Conservation (phyloP, 2,888 invertebrate species). For the Dryomyza anilis region DNA sequence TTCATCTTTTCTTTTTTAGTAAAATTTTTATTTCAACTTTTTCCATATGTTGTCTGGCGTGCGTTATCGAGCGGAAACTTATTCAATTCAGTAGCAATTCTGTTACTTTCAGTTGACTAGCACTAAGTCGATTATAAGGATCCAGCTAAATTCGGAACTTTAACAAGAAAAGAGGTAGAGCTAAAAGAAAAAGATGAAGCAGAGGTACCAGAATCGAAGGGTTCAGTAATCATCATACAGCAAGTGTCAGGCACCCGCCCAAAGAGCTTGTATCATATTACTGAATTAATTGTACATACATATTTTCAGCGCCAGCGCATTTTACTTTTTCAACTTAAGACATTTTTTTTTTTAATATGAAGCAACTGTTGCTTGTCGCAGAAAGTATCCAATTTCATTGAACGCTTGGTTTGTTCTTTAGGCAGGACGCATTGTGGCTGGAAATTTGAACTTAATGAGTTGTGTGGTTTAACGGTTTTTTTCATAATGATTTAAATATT, state of each 20-base stretch:
- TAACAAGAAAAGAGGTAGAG: neutral
- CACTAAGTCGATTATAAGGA: neutral
- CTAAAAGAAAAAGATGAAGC: neutral
- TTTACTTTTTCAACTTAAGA: too few relatives aligned
- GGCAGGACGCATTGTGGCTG: neutral
- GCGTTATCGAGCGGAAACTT: constrained; percentile 34
- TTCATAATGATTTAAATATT: too few relatives aligned
- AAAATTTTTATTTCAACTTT: constrained; percentile 7
- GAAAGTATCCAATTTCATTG: constrained; percentile 18
- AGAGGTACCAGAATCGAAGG: too few relatives aligned
- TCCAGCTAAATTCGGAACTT: too few relatives aligned
- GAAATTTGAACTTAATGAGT: neutral
- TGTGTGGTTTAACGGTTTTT: neutral
- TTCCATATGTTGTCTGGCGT: constrained; percentile 34
- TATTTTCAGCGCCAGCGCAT: neutral
- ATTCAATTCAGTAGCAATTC: constrained; percentile 33
- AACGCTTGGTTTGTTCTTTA: neutral
- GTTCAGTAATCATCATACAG: too few relatives aligned
- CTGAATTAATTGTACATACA: too few relatives aligned
- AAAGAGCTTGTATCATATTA: constrained; percentile 7
- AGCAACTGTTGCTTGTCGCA: constrained; percentile 17
- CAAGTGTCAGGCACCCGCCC: constrained; percentile 18
- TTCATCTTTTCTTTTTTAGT: neutral
- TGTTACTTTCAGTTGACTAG: constrained; percentile 28
- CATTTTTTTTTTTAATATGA: neutral